Conservation (phyloP, 2,888 invertebrate species). For the Omphaloscelis lunosa region DNA sequence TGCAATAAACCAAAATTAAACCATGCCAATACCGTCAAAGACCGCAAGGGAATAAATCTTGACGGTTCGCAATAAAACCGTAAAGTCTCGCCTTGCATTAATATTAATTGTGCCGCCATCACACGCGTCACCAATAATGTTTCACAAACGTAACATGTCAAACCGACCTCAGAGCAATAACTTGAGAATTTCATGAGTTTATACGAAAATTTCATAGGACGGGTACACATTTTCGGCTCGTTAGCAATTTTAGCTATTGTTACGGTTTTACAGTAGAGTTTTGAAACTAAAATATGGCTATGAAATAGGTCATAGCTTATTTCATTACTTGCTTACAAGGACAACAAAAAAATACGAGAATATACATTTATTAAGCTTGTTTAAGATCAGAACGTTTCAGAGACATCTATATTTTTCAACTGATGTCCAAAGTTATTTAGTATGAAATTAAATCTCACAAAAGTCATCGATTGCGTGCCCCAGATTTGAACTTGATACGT, state of each 20-base stretch:
- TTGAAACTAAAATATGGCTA: not conserved
- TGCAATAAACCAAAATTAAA: constrained; percentile 12
- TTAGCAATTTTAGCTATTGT: constrained; percentile 20
- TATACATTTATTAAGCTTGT: not conserved
- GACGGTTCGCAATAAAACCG: constrained; percentile 41
- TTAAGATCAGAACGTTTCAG: not conserved
- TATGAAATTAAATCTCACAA: too few species aligned
- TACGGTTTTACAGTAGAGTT: not conserved
- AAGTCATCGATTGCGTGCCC: too few species aligned
- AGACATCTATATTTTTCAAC: too few species aligned
- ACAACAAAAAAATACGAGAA: not conserved
- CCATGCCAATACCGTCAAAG: constrained; percentile 14
- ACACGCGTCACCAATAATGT: constrained; percentile 62
- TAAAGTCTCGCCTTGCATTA: constrained; percentile 42
- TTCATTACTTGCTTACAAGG: not conserved
- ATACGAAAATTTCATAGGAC: constrained; percentile 50
- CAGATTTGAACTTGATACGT: too few species aligned
- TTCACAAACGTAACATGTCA: constrained; percentile 55
- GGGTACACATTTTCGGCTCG: constrained; percentile 32
- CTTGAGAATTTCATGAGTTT: constrained; percentile 61
- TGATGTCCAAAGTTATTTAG: too few species aligned
- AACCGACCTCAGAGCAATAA: constrained; percentile 61
- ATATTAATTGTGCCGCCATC: constrained; percentile 62
- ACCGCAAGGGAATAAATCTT: constrained; percentile 54
- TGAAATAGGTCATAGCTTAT: not conserved